These are phyloP conservation scores for Lytechinus variegatus DNA, from an alignment of 35 echinoderm and acorn worm genomes.

Conservation along the genomic window DNA sequence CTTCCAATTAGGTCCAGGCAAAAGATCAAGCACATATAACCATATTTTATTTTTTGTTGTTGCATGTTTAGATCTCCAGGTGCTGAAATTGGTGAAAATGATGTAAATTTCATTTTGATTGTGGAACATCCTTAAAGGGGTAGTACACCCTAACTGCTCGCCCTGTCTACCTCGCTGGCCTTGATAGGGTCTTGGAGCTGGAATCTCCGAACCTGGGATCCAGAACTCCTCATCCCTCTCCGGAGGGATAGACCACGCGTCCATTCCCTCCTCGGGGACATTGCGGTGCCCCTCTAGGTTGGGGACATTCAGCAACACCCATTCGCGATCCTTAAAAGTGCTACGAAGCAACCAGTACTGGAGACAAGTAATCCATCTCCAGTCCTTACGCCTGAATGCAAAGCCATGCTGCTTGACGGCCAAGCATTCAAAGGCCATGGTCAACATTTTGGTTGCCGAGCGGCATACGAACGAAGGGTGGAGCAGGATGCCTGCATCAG, in stretches of 20 bases:
- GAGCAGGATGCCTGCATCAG: slow-evolving; percentile 26
- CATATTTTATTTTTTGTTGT: too few species aligned
- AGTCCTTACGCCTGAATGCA: neutral
- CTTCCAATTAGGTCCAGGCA: too few species aligned
- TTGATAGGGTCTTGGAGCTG: neutral
- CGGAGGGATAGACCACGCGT: neutral
- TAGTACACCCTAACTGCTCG: too few species aligned
- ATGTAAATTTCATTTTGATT: too few species aligned
- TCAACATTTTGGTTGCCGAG: neutral
- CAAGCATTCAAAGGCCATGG: neutral
- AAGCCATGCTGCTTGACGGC: neutral
- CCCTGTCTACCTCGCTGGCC: neutral
- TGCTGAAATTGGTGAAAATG: too few species aligned
- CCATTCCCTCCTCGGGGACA: neutral
- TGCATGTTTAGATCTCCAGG: too few species aligned
- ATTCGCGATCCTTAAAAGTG: neutral
- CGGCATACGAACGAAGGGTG: neutral
- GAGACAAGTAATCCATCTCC: neutral
- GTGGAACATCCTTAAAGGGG: too few species aligned
- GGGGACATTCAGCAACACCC: neutral
- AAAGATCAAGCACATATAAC: too few species aligned
- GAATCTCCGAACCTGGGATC: neutral
- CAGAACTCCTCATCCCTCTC: neutral
- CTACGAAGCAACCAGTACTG: neutral
- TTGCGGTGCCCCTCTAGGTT: neutral